A percentile compares a stretch with the other conserved stretches of the same genome.
Evolutionary conservation across 2,888 invertebrate species (phyloP).

Genomic region (Nasonovia ribisnigri): DNA sequence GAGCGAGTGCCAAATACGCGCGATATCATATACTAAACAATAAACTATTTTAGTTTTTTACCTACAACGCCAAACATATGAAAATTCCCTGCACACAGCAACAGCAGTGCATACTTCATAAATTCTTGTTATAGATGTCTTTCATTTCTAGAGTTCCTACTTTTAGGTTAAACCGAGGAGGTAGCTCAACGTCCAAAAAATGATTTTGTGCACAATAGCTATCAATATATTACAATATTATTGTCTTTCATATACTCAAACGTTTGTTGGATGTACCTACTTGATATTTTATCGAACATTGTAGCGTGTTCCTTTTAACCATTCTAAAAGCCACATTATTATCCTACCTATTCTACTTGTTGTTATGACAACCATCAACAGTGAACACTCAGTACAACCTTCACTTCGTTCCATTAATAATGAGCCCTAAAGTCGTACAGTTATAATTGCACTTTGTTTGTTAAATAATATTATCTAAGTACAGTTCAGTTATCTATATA

Average conservation of each 20-base stretch:
- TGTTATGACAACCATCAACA: neutral
- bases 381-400: neutral
- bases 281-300: neutral
- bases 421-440: no score
- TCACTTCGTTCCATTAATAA: neutral
- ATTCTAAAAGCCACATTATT: neutral
- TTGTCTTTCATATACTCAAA: neutral
- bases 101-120: neutral
- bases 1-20: neutral
- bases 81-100: neutral
- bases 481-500: neutral
- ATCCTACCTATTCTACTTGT: neutral
- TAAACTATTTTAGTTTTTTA: conserved; percentile 4
- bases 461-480: neutral
- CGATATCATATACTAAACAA: neutral
- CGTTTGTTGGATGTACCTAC: neutral
- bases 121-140: neutral
- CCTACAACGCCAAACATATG: neutral
- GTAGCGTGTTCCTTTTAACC: neutral
- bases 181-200: neutral
- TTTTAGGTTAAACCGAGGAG: neutral
- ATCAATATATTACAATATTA: no score
- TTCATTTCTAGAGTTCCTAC: neutral
- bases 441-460: neutral
- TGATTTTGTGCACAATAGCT: neutral